These are phyloP conservation scores for Sinocyclocheilus maitianheensis DNA, from an alignment of 2,113 vertebrate species.

Conservation along the genomic window DNA sequence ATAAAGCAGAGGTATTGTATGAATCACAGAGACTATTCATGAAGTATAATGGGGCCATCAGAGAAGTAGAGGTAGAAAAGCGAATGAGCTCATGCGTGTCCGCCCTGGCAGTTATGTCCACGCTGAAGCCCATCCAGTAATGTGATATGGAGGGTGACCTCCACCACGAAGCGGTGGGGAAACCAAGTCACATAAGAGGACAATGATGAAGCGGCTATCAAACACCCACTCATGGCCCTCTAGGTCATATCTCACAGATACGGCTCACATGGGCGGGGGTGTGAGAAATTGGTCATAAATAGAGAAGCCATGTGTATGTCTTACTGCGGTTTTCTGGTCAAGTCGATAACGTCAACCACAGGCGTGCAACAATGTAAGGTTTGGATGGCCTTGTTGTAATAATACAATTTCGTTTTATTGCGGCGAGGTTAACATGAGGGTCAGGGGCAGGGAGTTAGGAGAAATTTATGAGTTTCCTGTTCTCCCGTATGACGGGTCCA, in stretches of 20 bases:
- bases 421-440: conserved; percentile 10
- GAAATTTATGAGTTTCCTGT: conserved; percentile 52
- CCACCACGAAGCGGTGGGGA: background rate
- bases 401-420: background rate
- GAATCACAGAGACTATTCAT: conserved; percentile 31
- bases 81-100: conserved; percentile 23
- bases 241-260: conserved; percentile 31
- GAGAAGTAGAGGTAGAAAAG: conserved; percentile 7
- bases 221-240: conserved; percentile 23
- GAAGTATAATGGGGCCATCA: conserved; percentile 42
- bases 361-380: background rate
- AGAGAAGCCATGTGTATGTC: conserved; percentile 3
- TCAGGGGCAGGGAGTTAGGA: conserved; percentile 28
- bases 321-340: conserved; percentile 10
- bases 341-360: conserved; percentile 34
- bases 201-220: conserved; percentile 39
- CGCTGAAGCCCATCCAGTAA: conserved; percentile 44
- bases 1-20: conserved; percentile 26
- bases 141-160: conserved; percentile 58
- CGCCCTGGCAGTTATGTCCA: conserved; percentile 36
- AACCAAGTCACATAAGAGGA: conserved; percentile 22
- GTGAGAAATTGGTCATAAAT: background rate
- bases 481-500: conserved; percentile 37
- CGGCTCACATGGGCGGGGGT: conserved; percentile 12
- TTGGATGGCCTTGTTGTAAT: conserved; percentile 6